These are phyloP conservation scores for Leptinotarsa texana DNA, from an alignment of 1,140 invertebrate genomes.

Conservation along the genomic window DNA sequence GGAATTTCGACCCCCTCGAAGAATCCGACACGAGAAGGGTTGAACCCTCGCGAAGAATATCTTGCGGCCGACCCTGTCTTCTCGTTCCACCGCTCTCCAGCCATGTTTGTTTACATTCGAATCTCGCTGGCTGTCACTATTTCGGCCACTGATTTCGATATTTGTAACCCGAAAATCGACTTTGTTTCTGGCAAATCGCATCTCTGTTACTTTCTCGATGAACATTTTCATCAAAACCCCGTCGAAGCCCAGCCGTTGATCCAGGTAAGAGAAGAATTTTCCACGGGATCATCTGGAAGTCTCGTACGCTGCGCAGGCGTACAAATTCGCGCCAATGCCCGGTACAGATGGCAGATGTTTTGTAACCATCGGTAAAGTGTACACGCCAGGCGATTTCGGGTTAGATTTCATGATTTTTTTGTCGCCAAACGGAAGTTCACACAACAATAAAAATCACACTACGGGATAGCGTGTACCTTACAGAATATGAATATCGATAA, in stretches of 20 bases:
- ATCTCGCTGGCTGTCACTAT: slow-evolving; percentile 34
- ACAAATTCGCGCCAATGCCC: slow-evolving; percentile 54
- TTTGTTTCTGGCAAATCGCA: background rate
- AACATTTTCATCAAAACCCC: slow-evolving; percentile 28
- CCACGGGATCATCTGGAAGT: slow-evolving; percentile 50
- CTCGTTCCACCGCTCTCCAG: slow-evolving; percentile 15
- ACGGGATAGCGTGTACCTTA: slow-evolving; percentile 36
- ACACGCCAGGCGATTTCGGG: slow-evolving; percentile 31
- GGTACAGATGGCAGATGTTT: slow-evolving; percentile 57
- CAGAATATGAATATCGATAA: slow-evolving; percentile 29
- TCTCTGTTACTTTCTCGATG: slow-evolving; percentile 1
- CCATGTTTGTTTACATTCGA: slow-evolving; percentile 52
- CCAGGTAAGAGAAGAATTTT: slow-evolving; percentile 29
- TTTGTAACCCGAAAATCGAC: slow-evolving; percentile 4
- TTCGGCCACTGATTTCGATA: slow-evolving; percentile 16
- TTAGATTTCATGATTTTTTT: slow-evolving; percentile 39
- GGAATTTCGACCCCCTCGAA: slow-evolving; percentile 29
- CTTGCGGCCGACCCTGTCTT: background rate
- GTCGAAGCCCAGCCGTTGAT: slow-evolving; percentile 23
- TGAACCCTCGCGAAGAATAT: slow-evolving; percentile 33
- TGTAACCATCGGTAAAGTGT: slow-evolving; percentile 44
- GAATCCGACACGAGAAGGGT: slow-evolving; percentile 39
- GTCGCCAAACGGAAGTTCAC: slow-evolving; percentile 15
- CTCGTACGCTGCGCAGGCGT: slow-evolving; percentile 46
- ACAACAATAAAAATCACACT: slow-evolving; percentile 24